Evolutionary conservation across 2,113 vertebrate genomes (phyloP).

Genomic region (Rhodinocichla rosea): DNA sequence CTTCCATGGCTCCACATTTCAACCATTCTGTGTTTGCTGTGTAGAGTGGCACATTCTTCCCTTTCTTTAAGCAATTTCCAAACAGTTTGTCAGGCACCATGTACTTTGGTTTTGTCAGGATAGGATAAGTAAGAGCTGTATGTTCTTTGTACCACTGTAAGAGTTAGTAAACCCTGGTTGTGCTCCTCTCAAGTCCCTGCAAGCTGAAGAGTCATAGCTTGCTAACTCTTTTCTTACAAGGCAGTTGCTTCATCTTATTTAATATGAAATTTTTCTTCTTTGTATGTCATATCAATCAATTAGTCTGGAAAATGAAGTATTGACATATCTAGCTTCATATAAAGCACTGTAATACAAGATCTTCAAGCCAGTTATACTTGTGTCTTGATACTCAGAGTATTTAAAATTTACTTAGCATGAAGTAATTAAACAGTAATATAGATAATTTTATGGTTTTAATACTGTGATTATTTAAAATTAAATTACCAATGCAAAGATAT

Average conservation of each 20-base stretch:
- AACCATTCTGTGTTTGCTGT: neutral
- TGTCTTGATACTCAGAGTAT: neutral
- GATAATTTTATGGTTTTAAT: neutral
- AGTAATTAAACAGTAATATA: neutral
- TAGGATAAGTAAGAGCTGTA: neutral
- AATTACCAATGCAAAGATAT: neutral
- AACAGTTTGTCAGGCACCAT: neutral
- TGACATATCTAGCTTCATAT: neutral
- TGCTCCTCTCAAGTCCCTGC: neutral
- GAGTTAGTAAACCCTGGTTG: neutral
- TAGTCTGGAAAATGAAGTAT: neutral
- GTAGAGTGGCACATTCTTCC: neutral
- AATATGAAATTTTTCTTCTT: neutral
- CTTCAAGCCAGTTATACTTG: neutral
- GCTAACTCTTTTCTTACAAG: neutral
- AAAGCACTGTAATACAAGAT: neutral
- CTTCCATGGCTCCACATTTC: neutral
- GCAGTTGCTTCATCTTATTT: neutral
- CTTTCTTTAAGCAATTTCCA: neutral
- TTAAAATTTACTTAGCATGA: neutral
- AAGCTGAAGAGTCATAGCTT: neutral
- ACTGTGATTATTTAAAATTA: neutral
- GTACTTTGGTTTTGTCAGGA: neutral
- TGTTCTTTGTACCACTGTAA: rapidly evolving
- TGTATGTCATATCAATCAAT: neutral